Evolutionary conservation across 2,888 invertebrate genomes (phyloP), one percentile per base, ranked within the genome.

Genomic region (Orthonevra nobilis): DNA sequence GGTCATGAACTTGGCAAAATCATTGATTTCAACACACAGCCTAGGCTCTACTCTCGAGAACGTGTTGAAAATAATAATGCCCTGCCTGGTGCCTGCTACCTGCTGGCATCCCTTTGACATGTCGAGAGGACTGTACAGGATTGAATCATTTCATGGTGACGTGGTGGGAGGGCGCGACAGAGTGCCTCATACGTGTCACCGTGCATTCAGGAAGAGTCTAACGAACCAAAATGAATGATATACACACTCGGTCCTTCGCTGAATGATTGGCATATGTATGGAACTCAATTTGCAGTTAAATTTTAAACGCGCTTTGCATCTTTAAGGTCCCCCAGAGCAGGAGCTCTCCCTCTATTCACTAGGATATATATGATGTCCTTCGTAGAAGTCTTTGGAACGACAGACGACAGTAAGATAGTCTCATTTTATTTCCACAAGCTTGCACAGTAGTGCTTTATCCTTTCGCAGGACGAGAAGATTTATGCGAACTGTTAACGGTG

Each of bases 1-100:
- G 79, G 79, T 79, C 79, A 79, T 79, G 79, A 79, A 79, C 73
- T 73, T 79, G 79, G 66, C 66, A 68, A 79, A 79, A 73, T 79
- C 79, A 79, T 79, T 79, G 79, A 79, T 79, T 79, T 79, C 79
- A 32, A 68, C 79, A n/a, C n/a, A 73, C 73, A 68, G 72, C 73
- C 66, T 79, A 79, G 79, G 79, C 79, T 79, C 54, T 68, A 73
- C 73, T 73, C 63, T 44, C 40, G 48, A 68, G 73, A 60, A 79
- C 79, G 79, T 79, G 79, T 73, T 61, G 17, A 68, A 79, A 79
- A 79, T 79, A 44, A 73, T 73, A 79, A 79, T 79, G 66, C 34
- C n/a, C n/a, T n/a, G n/a, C n/a, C n/a, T n/a, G 32, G 10, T 20
- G 42, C 20, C 36, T 9, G 12, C 12, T n/a, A 1, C 28, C 28